These are phyloP conservation scores for Aix galericulata DNA, from an alignment of 2,113 vertebrate species.

Conservation along the genomic window DNA sequence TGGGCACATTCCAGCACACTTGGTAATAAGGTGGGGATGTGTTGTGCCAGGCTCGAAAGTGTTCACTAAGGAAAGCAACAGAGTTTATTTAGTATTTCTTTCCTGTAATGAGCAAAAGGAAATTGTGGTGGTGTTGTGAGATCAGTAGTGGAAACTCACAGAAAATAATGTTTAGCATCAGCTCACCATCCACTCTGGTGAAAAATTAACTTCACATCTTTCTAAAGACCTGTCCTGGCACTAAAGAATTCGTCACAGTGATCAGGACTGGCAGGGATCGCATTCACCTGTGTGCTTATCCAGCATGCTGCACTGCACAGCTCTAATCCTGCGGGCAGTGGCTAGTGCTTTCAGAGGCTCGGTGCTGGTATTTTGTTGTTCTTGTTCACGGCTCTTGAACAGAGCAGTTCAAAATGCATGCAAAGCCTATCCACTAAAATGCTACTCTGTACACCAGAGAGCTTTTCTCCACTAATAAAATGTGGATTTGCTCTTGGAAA, in stretches of 20 bases:
- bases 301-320: fast-evolving
- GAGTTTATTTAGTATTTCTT: background rate
- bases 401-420: fast-evolving
- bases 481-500: background rate
- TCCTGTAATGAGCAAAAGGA: background rate
- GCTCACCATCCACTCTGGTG: fast-evolving
- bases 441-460: background rate
- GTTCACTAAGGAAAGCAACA: background rate
- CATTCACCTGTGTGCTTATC: background rate
- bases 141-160: background rate
- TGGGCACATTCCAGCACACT: background rate
- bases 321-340: background rate
- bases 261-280: background rate
- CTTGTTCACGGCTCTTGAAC: background rate
- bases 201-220: background rate
- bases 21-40: background rate
- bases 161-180: background rate
- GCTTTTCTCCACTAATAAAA: background rate
- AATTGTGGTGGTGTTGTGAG: background rate
- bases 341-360: background rate
- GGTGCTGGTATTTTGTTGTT: background rate
- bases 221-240: background rate
- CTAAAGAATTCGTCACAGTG: background rate
- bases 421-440: background rate
- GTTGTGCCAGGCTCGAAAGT: background rate